Base-by-base conservation (phyloP, 2,888 invertebrate species). In the Idaea aversata region DNA sequence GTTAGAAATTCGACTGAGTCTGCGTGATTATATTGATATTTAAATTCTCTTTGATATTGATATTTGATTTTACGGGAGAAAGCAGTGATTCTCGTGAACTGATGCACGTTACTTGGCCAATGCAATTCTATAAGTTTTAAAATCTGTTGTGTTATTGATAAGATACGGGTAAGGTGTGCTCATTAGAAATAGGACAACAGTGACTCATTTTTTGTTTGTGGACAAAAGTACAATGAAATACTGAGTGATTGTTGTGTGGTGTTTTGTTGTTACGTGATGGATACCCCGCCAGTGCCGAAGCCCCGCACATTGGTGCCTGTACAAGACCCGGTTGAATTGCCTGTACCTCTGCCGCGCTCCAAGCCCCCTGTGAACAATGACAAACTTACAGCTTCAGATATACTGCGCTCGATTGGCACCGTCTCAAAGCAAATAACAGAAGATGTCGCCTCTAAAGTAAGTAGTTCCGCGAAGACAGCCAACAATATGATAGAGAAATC, bases 381-480 rank as follows among this genome's bases (percentile, higher is more conserved):
- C 5, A 83, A 84, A 64, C 83, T 86, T 5, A 77, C 87, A 38
- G 87, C 93, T n/a, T 86, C 91, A 2, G 92, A 88, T 75, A 84
- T 93, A 69, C 79, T 94, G 7, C 88, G 88, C 60, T 93, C 92
- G n/a, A 87, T 94, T 59, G 89, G 93, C 68, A 87, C 91, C 61
- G 94, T 93, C 34, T 94, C 94, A 0, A 94, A 94, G 76, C 94
- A 94, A 80, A 79, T 94, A 57, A 88, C 93, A 0, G 94, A 92
- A 71, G 94, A 94, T 76, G 93, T 94, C 16, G 93, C 93, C 0
- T 87, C 87, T 36, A 93, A 93, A 84, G 93, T 94, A 0, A 88
- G 81, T 65, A 86, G 74, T 66, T 88, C 91, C 0, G 90, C 90
- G 2, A 90, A 87, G 77, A 79, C 81, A 10, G 91, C 90, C 0